Conservation (phyloP, 2,888 invertebrate genomes). For the Magallana nippona region DNA sequence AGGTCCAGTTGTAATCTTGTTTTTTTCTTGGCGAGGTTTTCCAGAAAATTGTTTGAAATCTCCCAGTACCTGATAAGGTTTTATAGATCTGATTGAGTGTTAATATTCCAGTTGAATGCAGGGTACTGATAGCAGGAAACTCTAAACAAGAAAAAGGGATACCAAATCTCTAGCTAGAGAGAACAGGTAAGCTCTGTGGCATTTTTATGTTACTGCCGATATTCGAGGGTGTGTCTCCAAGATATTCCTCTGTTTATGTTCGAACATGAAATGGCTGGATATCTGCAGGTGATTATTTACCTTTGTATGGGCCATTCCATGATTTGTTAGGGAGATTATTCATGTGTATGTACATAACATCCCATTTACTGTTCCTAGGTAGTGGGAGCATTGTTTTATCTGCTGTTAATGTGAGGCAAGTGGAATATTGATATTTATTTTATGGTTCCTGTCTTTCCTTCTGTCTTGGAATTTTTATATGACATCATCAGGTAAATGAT, state of each 20-base stretch:
- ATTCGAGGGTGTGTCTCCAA: slow-evolving; percentile 25
- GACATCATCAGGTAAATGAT: slow-evolving; percentile 18
- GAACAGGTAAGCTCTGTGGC: slow-evolving; percentile 9
- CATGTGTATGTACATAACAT: slow-evolving; percentile 27
- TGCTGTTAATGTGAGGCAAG: slow-evolving; percentile 22
- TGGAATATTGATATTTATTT: neutral
- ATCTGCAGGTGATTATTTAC: slow-evolving; percentile 33
- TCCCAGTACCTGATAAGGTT: neutral
- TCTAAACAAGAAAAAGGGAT: slow-evolving; percentile 3
- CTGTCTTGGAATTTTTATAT: neutral
- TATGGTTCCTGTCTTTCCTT: neutral
- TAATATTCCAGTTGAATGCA: slow-evolving; percentile 4
- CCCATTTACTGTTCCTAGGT: slow-evolving; percentile 32
- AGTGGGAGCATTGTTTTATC: slow-evolving; percentile 15
- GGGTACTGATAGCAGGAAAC: neutral
- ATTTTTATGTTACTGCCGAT: slow-evolving; percentile 31
- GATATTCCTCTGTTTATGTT: slow-evolving; percentile 21
- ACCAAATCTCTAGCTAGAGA: neutral
- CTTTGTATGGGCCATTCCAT: slow-evolving; percentile 26
- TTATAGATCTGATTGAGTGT: slow-evolving; percentile 11
- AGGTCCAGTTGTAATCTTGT: neutral
- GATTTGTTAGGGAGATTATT: slow-evolving; percentile 28
- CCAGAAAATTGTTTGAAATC: neutral
- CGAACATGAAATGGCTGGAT: slow-evolving; percentile 32
- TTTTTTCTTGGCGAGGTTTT: neutral